These are phyloP conservation scores for Caenorhabditis virilis DNA, from an alignment of 2,888 invertebrate species.

Conservation along the genomic window DNA sequence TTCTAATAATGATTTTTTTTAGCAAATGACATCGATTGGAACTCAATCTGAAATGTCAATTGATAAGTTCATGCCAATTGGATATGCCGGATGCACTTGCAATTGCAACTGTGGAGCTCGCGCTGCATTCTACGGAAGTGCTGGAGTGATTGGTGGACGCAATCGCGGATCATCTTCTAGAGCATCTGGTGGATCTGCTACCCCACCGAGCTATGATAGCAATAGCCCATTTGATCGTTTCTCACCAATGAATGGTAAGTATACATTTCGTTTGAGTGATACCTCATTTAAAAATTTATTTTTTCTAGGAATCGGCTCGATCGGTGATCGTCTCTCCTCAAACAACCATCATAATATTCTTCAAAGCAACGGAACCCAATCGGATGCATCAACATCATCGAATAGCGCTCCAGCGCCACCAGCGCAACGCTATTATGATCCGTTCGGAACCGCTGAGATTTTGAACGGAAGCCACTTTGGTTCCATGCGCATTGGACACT, in stretches of 20 bases:
- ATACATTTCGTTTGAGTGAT: background rate
- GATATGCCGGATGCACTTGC: slow-evolving; percentile 34
- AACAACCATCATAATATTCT: background rate
- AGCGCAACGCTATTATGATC: slow-evolving; percentile 45
- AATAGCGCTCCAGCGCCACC: slow-evolving; percentile 3
- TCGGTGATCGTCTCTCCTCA: slow-evolving; percentile 21
- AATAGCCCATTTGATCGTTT: slow-evolving; percentile 25
- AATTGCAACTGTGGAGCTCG: slow-evolving; percentile 31
- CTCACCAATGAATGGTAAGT: slow-evolving; percentile 25
- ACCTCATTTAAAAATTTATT: background rate
- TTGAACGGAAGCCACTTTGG: slow-evolving; percentile 31
- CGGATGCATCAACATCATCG: background rate
- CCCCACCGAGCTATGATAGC: slow-evolving; percentile 41
- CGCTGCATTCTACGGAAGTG: background rate
- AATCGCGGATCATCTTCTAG: slow-evolving; percentile 33
- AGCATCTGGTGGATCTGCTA: slow-evolving; percentile 41
- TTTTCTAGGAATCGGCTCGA: slow-evolving; percentile 21
- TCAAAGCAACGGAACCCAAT: background rate
- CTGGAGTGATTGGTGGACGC: slow-evolving; percentile 18
- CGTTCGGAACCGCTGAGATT: slow-evolving; percentile 48
- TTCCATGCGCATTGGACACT: slow-evolving; percentile 30
- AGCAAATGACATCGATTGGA: slow-evolving; percentile 1
- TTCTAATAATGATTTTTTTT: background rate
- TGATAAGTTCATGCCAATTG: slow-evolving; percentile 6
- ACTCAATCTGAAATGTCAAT: background rate